Evolutionary conservation across 1,140 invertebrate genomes (phyloP).

Genomic region (Physella acuta): DNA sequence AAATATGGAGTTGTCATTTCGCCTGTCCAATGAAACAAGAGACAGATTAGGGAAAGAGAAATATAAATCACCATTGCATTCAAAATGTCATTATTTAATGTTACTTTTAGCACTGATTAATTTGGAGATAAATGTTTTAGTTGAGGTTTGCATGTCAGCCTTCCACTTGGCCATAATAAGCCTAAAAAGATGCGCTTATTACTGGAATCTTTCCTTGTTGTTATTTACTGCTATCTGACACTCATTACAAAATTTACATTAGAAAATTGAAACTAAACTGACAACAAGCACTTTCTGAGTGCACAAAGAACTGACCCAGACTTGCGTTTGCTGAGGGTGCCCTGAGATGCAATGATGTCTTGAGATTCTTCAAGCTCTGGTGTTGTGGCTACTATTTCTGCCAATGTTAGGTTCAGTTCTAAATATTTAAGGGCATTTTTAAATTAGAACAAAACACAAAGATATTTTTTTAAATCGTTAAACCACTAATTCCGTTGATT

Average conservation of each 20-base stretch:
- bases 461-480: not conserved
- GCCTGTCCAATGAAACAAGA: slow-evolving; percentile 29
- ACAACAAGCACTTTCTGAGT: too few relatives aligned
- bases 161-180: too few relatives aligned
- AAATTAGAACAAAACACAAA: not conserved
- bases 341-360: slow-evolving; percentile 18
- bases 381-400: slow-evolving; percentile 47
- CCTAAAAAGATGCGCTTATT: too few relatives aligned
- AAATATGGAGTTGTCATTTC: slow-evolving; percentile 55
- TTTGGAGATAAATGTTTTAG: too few relatives aligned
- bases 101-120: too few relatives aligned
- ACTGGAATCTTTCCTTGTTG: too few relatives aligned
- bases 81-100: too few relatives aligned
- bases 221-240: too few relatives aligned
- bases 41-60: not conserved
- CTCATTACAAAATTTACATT: too few relatives aligned
- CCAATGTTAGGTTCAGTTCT: slow-evolving; percentile 48
- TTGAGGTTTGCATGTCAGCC: too few relatives aligned
- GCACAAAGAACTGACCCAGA: slow-evolving; percentile 33
- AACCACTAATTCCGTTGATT: too few relatives aligned
- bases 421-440: slow-evolving; percentile 12
- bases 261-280: too few relatives aligned
- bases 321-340: slow-evolving; percentile 26
- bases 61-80: not conserved
- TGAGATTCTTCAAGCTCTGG: slow-evolving; percentile 49